Base-by-base conservation (phyloP, 2,113 vertebrate species). In the Sorex araneus region DNA sequence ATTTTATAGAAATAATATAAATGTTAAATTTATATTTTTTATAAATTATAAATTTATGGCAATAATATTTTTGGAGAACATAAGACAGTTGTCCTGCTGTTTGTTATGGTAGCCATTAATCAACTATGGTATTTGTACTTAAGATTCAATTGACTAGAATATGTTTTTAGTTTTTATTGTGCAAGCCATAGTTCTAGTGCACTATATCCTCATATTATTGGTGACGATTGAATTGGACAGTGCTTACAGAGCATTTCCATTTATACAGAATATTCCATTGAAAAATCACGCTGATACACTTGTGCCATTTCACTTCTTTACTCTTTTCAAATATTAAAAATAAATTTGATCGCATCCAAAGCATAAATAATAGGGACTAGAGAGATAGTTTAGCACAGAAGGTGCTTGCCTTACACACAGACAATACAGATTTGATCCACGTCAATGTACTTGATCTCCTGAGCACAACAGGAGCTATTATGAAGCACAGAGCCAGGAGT, bases 1-100 rank as follows among this genome's bases (percentile, higher is more conserved):
- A 28, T 93, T 90, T 92, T 88, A 75, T n/a, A 94, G n/a, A 90
- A 60, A 7, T 7, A 74, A 87, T 45, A 89, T 16, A 79, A 84
- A 50, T n/a, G 21, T 4, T 32, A 4, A 83, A 82, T 82, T 63
- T 90, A n/a, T 75, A 75, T 50, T 50, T 13, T 2, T 40, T 50
- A 89, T 19, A 78, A 84, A 47, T 34, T 25, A 4, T 36, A 3
- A 82, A 82, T 82, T 64, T 90, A 45, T 74, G 81, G 60, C n/a
- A 66, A 30, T 69, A 43, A 43, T 8, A 7, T 8, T 80, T 30
- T 92, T n/a, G 63, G 50, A 69, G 79, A 92, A 80, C 10, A 32
- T 60, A 80, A 36, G 66, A 60, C 69, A 92, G 16, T 79, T 50
- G 40, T 12, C 43, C 11, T 87, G 8, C 13, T 70, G 12, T 93